Percentiles rank a stretch among this genome's conserved stretches.
phyloP scores from a whole-genome alignment of 2,113 vertebrate genomes.

The Paracyprichromis sp. region DNA sequence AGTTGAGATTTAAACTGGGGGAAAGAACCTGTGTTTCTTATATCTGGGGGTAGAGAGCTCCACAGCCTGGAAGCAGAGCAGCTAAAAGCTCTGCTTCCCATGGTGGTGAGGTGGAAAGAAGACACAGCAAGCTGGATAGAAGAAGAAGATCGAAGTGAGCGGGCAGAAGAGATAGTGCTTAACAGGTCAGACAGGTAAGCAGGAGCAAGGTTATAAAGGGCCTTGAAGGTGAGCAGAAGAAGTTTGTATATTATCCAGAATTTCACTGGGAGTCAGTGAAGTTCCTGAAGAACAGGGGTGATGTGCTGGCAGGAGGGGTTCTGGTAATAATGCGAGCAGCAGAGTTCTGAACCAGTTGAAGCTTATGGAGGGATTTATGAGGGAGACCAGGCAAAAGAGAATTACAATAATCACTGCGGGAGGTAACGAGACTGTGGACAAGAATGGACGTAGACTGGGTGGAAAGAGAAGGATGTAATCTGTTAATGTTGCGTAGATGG shows the following conservation, averaged over 20 bases:
- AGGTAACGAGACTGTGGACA: neutral
- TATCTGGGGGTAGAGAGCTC: neutral
- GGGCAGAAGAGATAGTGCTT: neutral
- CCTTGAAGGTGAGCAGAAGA: neutral
- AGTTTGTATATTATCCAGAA: neutral
- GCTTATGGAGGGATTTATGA: neutral
- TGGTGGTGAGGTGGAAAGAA: neutral
- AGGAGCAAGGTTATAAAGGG: neutral
- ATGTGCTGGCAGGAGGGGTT: neutral
- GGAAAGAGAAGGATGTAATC: neutral
- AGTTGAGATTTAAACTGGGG: neutral
- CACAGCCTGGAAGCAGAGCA: neutral
- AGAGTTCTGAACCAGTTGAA: neutral
- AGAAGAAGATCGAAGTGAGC: neutral
- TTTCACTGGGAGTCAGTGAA: neutral
- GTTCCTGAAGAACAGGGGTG: neutral
- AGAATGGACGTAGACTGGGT: neutral
- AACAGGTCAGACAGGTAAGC: neutral
- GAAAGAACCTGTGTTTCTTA: neutral
- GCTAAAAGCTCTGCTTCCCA: neutral
- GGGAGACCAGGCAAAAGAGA: neutral
- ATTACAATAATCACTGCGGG: accelerated
- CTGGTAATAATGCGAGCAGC: neutral
- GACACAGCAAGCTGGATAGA: neutral
- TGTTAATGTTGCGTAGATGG: neutral